Evolutionary conservation across 2,888 invertebrate species (phyloP), one percentile per base, ranked within the genome.

Genomic region (Volucella inanis): DNA sequence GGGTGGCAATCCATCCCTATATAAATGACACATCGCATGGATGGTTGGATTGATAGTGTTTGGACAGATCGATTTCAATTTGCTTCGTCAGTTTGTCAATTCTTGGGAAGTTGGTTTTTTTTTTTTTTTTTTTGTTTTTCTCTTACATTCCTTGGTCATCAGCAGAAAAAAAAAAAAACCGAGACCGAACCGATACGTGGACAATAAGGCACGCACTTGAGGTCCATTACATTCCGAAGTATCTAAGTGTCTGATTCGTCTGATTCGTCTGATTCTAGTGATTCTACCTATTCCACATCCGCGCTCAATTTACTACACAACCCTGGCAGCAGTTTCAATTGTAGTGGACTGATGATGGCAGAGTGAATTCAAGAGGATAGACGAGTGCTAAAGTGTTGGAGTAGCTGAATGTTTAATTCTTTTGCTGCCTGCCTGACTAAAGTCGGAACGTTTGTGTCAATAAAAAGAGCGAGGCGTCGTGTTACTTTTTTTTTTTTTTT

Each of bases 21-120:
- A 39, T 59, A 68, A 62, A 70, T 70, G 77, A 77, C 77, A 77
- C 76, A 61, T 68, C 52, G 54, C 12, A 47, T 49, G 55, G 76
- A 68, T 68, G 61, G 22, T 57, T 64, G 55, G 76, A 68, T 68
- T 52, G 22, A 64, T 57, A 64, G 64, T 70, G 70, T 55, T 50
- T 64, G 64, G 64, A 71, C 78, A 70, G 78, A 78, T 78, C 71
- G 71, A 78, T 78, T 78, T 64, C 78, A 78, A 64, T 64, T 64
- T 55, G 57, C 68, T 11, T 50, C 59, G 50, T 61, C 61, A 41
- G 65, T 68, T 41, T 39, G 38, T 15, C 49, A 39, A 31, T 31
- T 59, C 57, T 57, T 59, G 18, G 67, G 76, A 68, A 76, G 49
- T 70, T 59, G 18, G 41, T 70, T 39, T 12, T 14, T 10, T 49